phyloP scores from a whole-genome alignment of 1,140 invertebrate genomes.

The Ceratina japonica region DNA sequence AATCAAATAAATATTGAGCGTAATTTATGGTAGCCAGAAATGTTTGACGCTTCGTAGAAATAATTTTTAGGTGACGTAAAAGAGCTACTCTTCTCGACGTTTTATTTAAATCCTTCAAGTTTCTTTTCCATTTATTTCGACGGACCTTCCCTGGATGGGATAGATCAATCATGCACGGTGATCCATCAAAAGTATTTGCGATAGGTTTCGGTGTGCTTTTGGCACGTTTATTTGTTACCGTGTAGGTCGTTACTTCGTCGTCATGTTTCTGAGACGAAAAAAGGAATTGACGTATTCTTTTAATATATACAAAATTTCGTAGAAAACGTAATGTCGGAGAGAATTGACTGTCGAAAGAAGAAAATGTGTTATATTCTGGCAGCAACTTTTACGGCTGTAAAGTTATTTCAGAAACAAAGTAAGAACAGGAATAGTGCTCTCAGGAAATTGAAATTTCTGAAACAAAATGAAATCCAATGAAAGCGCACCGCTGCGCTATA shows the following conservation, averaged over 20 bases:
- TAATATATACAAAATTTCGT: background rate
- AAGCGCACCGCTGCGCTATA: background rate
- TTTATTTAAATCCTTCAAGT: background rate
- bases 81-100: background rate
- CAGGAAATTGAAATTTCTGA: background rate
- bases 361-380: background rate
- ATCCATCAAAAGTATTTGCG: slow-evolving; percentile 22
- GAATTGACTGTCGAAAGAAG: background rate
- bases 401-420: background rate
- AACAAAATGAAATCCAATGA: background rate
- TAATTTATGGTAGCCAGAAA: too few species aligned
- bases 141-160: background rate
- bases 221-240: slow-evolving; percentile 12
- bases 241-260: background rate
- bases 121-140: slow-evolving; percentile 16
- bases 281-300: background rate
- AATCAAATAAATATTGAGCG: too few species aligned
- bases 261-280: background rate
- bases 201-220: slow-evolving; percentile 2
- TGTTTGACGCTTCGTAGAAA: too few species aligned
- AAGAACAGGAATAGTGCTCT: background rate
- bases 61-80: too few species aligned
- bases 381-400: background rate
- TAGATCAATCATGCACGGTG: slow-evolving; percentile 15
- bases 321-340: background rate